Conservation (phyloP, 2,113 vertebrate species). For the Chaetodon trifascialis region DNA sequence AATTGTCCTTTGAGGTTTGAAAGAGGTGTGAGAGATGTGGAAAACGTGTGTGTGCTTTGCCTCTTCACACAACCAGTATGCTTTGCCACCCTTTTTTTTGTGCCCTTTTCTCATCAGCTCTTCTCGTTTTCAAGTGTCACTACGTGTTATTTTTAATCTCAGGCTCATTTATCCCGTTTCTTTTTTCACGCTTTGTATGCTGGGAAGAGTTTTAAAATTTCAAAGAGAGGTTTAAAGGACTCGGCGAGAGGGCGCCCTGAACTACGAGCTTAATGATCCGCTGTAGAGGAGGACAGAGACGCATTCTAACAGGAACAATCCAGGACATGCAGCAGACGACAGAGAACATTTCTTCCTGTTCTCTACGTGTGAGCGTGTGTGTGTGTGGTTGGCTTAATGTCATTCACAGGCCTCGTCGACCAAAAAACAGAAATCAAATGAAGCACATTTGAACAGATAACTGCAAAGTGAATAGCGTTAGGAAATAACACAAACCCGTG, state of each 20-base stretch:
- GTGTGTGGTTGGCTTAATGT: constrained; percentile 7
- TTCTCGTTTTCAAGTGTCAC: constrained; percentile 19
- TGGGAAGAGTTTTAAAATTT: constrained; percentile 17
- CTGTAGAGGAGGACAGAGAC: constrained; percentile 5
- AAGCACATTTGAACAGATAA: constrained; percentile 26
- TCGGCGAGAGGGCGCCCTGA: constrained; percentile 47
- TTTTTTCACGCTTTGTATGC: constrained; percentile 5
- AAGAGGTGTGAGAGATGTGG: not conserved
- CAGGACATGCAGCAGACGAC: constrained; percentile 26
- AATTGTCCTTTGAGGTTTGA: not conserved
- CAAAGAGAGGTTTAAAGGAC: constrained; percentile 25
- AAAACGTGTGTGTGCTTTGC: not conserved
- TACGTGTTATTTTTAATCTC: constrained; percentile 28
- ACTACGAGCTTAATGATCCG: constrained; percentile 46
- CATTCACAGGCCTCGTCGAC: not conserved
- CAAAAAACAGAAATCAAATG: constrained; percentile 14
- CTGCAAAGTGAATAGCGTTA: constrained; percentile 19
- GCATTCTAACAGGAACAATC: constrained; percentile 29
- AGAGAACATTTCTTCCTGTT: constrained; percentile 13
- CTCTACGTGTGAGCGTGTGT: not conserved
- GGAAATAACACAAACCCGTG: constrained; percentile 36
- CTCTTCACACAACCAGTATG: not conserved
- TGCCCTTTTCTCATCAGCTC: not conserved
- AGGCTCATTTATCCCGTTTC: constrained; percentile 6
- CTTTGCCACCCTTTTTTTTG: not conserved